Evolutionary conservation across 2,113 vertebrate genomes (phyloP).

Genomic region (Lathamus discolor): DNA sequence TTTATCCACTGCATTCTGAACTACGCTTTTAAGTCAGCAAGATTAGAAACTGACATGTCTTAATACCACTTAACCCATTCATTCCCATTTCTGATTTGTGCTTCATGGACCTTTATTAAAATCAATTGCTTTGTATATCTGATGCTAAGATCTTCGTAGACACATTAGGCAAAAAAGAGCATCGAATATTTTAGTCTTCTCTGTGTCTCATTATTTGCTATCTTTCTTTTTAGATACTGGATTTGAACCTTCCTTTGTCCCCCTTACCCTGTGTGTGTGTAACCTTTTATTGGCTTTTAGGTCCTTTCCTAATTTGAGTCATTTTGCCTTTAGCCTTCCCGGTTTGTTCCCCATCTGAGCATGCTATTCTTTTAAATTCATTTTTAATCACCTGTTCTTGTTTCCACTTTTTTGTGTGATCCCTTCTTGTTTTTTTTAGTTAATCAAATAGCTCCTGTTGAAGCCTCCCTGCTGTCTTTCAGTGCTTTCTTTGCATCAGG

Average conservation of each 20-base stretch:
- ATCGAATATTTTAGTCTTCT: background rate
- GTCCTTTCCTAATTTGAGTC: background rate
- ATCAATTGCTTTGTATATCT: background rate
- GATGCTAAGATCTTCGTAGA: background rate
- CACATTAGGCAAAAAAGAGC: background rate
- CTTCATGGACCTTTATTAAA: background rate
- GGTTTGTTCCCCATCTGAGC: background rate
- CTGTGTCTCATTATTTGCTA: background rate
- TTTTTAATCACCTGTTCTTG: background rate
- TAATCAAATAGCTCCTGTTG: background rate
- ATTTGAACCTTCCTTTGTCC: background rate
- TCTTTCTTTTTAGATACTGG: background rate
- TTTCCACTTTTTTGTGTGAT: background rate
- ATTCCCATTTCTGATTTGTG: background rate
- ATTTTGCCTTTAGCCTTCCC: background rate
- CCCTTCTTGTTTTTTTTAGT: background rate
- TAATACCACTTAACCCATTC: background rate
- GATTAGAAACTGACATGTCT: background rate
- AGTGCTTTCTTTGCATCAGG: background rate
- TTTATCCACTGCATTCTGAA: conserved; percentile 1
- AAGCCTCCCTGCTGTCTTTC: background rate
- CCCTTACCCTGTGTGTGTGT: background rate
- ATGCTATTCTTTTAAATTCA: background rate
- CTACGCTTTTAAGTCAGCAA: background rate
- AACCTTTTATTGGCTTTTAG: background rate